These are phyloP conservation scores for Mesocentrotus franciscanus DNA, from an alignment of 53 echinoderm and acorn worm genomes.

Conservation along the genomic window DNA sequence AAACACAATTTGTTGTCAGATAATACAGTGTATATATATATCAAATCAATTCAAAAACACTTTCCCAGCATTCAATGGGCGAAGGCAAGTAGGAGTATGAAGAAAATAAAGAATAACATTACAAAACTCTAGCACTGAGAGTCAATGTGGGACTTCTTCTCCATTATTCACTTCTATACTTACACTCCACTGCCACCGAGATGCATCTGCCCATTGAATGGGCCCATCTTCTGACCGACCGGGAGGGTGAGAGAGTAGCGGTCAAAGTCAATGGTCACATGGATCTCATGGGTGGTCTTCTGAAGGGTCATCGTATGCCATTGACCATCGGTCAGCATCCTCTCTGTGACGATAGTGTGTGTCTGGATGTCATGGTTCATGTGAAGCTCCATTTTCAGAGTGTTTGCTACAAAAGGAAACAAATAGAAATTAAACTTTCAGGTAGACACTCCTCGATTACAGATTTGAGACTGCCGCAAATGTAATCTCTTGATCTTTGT, in stretches of 20 bases:
- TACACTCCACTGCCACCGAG: constrained; percentile 63
- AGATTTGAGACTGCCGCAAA: no score
- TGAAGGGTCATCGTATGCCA: constrained; percentile 69
- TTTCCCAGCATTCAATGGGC: no score
- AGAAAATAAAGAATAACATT: no score
- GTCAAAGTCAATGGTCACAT: constrained; percentile 63
- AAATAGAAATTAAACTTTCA: background rate
- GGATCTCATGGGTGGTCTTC: constrained; percentile 50
- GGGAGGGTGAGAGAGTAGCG: constrained; percentile 52
- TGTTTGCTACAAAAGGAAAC: constrained; percentile 42
- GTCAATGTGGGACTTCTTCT: no score
- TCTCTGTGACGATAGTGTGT: background rate
- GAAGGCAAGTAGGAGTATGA: no score
- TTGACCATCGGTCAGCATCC: constrained; percentile 61
- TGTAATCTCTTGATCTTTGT: no score
- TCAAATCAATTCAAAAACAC: no score
- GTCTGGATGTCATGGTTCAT: constrained; percentile 32
- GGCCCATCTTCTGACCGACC: constrained; percentile 53
- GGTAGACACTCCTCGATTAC: no score
- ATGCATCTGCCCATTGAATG: constrained; percentile 54
- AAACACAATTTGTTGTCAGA: no score
- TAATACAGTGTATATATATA: no score
- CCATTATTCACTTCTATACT: constrained; percentile 8
- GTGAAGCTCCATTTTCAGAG: constrained; percentile 28
- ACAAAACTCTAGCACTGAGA: no score